Percentiles rank a stretch among this genome's conserved stretches.
Conservation (phyloP, 2,113 vertebrate species). For the Nycticebus coucang region DNA sequence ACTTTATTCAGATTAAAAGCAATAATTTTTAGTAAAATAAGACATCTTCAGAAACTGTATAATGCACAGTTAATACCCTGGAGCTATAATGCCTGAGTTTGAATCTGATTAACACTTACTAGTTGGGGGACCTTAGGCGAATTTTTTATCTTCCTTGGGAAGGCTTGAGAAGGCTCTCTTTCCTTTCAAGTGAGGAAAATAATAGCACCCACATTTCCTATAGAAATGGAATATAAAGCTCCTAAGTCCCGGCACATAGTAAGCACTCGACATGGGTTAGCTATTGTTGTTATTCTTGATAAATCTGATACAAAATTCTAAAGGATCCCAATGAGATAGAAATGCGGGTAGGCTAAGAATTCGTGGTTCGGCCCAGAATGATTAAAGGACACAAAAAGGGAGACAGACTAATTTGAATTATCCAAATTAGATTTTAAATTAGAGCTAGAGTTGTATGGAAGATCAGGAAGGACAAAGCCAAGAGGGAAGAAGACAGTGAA, state of each 20-base stretch:
- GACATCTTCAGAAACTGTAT: not conserved
- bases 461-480: not conserved
- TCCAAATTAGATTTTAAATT: not conserved
- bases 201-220: not conserved
- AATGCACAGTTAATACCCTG: not conserved
- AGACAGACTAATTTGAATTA: not conserved
- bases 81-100: not conserved
- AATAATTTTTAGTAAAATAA: not conserved
- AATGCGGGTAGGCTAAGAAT: not conserved
- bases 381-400: not conserved
- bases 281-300: not conserved
- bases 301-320: not conserved
- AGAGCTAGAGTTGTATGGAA: not conserved
- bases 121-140: not conserved
- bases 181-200: not conserved
- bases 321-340: not conserved
- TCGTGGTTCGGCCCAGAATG: slow-evolving; percentile 26
- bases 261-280: not conserved
- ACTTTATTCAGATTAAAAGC: slow-evolving; percentile 11
- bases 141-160: not conserved
- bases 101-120: not conserved
- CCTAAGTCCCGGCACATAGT: not conserved
- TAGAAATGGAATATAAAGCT: not conserved
- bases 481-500: slow-evolving; percentile 8
- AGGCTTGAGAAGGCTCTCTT: not conserved